A percentile compares a stretch with the other conserved stretches of the same genome.
Conservation (phyloP, 2,797 vertebrate genomes). For the Falco naumanni region DNA sequence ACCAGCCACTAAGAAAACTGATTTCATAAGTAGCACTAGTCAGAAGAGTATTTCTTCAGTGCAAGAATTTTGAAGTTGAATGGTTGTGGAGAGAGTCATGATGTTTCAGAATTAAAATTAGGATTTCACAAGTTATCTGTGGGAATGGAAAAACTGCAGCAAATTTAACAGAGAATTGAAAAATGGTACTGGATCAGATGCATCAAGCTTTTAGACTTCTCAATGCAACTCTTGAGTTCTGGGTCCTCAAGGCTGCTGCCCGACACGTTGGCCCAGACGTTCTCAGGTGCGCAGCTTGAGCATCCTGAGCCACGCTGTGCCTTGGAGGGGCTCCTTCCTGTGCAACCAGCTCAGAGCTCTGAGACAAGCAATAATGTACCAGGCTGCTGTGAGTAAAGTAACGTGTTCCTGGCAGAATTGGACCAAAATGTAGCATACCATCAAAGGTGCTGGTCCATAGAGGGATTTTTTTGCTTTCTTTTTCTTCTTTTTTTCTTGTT, state of each 20-base stretch:
- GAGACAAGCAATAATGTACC: not conserved
- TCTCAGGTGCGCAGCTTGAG: not conserved
- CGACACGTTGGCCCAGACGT: rapidly evolving
- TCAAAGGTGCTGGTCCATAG: not conserved
- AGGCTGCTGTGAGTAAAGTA: not conserved
- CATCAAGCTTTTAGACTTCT: not conserved
- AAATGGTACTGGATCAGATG: not conserved
- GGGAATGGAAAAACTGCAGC: not conserved
- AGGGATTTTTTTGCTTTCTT: no score
- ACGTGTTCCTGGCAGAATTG: not conserved
- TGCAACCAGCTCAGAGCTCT: not conserved
- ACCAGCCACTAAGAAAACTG: not conserved
- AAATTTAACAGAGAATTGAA: not conserved
- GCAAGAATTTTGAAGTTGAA: not conserved
- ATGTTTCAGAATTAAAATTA: not conserved
- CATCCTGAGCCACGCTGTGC: not conserved
- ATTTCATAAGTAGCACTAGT: not conserved
- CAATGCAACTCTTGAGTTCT: not conserved
- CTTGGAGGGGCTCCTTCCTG: not conserved
- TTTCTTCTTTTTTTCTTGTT: no score
- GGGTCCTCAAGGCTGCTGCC: not conserved
- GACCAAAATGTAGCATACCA: not conserved
- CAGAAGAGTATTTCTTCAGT: not conserved
- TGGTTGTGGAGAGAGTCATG: not conserved
- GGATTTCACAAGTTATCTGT: not conserved